phyloP scores from a whole-genome alignment of 2,888 invertebrate genomes.

The Apamea crenata region DNA sequence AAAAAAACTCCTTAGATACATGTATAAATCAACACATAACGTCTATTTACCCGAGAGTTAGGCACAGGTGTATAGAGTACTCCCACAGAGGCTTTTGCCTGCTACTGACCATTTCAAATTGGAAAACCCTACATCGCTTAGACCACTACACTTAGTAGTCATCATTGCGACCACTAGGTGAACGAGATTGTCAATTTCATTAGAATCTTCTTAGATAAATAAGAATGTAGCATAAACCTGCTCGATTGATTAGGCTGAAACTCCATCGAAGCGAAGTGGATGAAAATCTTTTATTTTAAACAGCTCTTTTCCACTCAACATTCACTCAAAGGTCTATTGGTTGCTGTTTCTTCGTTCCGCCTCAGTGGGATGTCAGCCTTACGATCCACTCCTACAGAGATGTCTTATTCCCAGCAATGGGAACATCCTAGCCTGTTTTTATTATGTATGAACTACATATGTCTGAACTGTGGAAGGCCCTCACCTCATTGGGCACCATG shows the following conservation, averaged over 20 bases:
- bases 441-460: neutral
- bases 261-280: neutral
- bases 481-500: slow-evolving; percentile 90
- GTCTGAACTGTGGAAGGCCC: neutral
- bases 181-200: no score
- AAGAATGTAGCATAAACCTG: neutral
- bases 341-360: neutral
- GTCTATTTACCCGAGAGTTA: no score
- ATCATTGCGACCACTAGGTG: neutral
- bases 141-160: neutral
- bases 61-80: neutral
- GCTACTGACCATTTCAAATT: neutral
- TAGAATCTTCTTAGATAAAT: neutral
- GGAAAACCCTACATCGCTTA: neutral
- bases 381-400: neutral
- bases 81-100: neutral
- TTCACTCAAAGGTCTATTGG: neutral
- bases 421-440: neutral
- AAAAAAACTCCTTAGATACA: neutral
- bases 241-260: neutral
- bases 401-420: neutral
- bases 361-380: no score
- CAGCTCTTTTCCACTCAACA: neutral
- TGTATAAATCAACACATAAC: neutral
- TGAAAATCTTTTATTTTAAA: neutral